phyloP scores from a whole-genome alignment of 2,113 vertebrate species.

The Catharus bicknelli region DNA sequence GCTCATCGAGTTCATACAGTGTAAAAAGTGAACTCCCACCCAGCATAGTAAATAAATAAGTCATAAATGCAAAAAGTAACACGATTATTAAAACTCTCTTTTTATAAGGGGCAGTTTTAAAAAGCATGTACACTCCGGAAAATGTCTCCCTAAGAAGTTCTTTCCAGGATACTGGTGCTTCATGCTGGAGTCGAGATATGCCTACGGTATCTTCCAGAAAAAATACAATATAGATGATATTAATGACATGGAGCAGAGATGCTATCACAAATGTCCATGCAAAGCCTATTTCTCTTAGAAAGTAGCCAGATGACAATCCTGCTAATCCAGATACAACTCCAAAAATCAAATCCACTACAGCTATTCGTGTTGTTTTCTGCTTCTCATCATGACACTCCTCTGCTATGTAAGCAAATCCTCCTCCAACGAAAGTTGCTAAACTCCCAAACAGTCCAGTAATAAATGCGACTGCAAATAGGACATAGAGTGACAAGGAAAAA shows the following conservation, averaged over 20 bases:
- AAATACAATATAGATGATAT: constrained; percentile 84
- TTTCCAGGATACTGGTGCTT: constrained; percentile 27
- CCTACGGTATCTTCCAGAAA: constrained; percentile 81
- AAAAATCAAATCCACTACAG: constrained; percentile 87
- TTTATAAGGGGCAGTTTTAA: constrained; percentile 69
- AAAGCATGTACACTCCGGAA: constrained; percentile 80
- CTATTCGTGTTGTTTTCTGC: constrained; percentile 88
- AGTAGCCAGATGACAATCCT: constrained; percentile 87
- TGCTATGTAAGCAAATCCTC: constrained; percentile 89
- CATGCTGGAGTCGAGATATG: constrained; percentile 31
- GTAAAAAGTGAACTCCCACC: constrained; percentile 80
- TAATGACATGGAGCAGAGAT: constrained; percentile 70
- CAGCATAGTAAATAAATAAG: constrained; percentile 74
- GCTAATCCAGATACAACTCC: constrained; percentile 86
- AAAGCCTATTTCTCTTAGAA: constrained; percentile 84
- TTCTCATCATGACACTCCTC: constrained; percentile 81
- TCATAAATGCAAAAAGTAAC: constrained; percentile 80
- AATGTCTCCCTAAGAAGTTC: constrained; percentile 73
- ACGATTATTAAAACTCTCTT: constrained; percentile 73
- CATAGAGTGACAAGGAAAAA: constrained; percentile 81
- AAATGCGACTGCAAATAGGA: constrained; percentile 80
- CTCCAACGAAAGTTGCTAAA: constrained; percentile 85
- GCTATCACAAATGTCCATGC: constrained; percentile 84
- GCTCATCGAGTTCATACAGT: constrained; percentile 88
- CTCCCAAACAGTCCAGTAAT: constrained; percentile 85